Evolutionary conservation across 1,140 invertebrate genomes (phyloP), one percentile per base, ranked within the genome.

Genomic region (Fopius arisanus): DNA sequence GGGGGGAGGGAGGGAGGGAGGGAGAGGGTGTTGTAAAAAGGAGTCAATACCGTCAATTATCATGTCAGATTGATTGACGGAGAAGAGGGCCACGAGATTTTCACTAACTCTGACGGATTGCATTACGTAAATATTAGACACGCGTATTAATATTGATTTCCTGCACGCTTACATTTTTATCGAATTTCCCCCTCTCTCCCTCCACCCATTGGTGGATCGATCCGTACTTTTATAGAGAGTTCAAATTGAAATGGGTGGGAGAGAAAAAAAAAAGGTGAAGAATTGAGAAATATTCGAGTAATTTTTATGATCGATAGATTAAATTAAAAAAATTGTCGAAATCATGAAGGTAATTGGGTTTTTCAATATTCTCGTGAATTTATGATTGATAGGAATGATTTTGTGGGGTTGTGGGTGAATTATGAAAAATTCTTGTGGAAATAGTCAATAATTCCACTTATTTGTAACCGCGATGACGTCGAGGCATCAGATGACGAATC

Each of bases 91-190:
- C 5, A 23, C 6, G 54, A 7, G 9, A 9, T 3, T 26, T 59
- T 48, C 14, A 26, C 54, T 26, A 59, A 59, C 54, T 59, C 26
- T 59, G 54, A 59, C 54, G 10, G 54, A 26, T 59, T 59, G 23
- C 23, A 5, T 59, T 59, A 59, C 54, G 54, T 59, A 59, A 59
- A 26, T 59, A 26, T 26, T 28, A 59, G 54, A 59, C 54, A 59
- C 54, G 54, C 54, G 54, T 59, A 14, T 59, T 59, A 2, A 59
- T 59, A 59, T 59, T 59, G 54, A 59, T 59, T 59, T 59, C 23
- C 54, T 59, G 54, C 54, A 59, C 54, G 54, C 54, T 26, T 23
- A 5, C 23, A 26, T 59, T 59, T 59, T 48, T 48, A 37, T 37
- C 33, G 33, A 12, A 1, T 37, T 37, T 37, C 9, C 33, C 33